phyloP scores from a whole-genome alignment of 2,888 invertebrate species.

The Polyploca ridens region DNA sequence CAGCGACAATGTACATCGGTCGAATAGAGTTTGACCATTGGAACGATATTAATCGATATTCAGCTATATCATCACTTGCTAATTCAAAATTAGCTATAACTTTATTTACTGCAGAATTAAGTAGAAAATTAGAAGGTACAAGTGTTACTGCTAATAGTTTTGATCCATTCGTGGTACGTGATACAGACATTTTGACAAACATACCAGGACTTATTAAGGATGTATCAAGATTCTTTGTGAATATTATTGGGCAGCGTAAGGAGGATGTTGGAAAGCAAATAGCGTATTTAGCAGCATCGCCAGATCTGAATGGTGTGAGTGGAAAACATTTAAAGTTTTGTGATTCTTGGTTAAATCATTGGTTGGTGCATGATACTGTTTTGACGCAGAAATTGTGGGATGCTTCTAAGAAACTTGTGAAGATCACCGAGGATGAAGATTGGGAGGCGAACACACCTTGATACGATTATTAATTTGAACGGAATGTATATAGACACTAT shows the following conservation, averaged over 20 bases:
- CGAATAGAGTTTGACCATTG: slow-evolving; percentile 68
- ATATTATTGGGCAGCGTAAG: slow-evolving; percentile 62
- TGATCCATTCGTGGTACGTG: slow-evolving; percentile 78
- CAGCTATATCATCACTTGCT: slow-evolving; percentile 50
- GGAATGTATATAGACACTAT: too few relatives aligned
- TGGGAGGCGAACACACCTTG: slow-evolving; percentile 49
- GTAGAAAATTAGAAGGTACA: slow-evolving; percentile 77
- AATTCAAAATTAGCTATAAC: slow-evolving; percentile 86
- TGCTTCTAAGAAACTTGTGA: slow-evolving; percentile 60
- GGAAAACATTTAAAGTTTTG: slow-evolving; percentile 71
- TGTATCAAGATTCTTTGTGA: slow-evolving; percentile 52
- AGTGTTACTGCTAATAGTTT: slow-evolving; percentile 87
- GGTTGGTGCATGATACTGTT: slow-evolving; percentile 52
- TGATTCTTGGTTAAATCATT: slow-evolving; percentile 58
- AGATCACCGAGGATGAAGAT: slow-evolving; percentile 58
- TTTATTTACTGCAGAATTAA: slow-evolving; percentile 85
- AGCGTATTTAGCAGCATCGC: slow-evolving; percentile 61
- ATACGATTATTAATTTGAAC: neutral
- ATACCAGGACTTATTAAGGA: slow-evolving; percentile 44
- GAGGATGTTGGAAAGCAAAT: slow-evolving; percentile 67
- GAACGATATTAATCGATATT: slow-evolving; percentile 64
- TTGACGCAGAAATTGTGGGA: slow-evolving; percentile 63
- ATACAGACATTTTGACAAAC: slow-evolving; percentile 61
- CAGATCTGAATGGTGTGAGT: slow-evolving; percentile 51
- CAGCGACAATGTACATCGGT: slow-evolving; percentile 82